phyloP scores from a whole-genome alignment of 2,113 vertebrate species.

The Xenus cinereus region DNA sequence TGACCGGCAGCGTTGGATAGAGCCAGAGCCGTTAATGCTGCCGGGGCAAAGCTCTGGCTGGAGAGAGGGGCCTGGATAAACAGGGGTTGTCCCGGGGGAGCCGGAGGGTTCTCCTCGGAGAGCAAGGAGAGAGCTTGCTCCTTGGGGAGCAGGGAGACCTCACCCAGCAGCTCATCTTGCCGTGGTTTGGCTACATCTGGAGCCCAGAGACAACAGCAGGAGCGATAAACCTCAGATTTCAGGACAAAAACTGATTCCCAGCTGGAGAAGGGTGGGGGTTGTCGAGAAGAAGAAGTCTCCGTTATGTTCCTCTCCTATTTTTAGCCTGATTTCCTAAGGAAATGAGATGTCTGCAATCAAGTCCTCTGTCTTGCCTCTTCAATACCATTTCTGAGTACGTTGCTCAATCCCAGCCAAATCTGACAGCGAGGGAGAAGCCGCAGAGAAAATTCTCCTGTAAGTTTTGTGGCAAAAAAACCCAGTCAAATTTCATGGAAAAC shows the following conservation, averaged over 20 bases:
- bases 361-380: not conserved
- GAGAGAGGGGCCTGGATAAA: not conserved
- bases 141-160: not conserved
- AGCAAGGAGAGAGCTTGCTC: not conserved
- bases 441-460: not conserved
- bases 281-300: not conserved
- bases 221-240: not conserved
- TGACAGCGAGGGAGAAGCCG: not conserved
- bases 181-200: not conserved
- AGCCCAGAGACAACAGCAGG: not conserved
- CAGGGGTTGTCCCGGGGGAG: not conserved
- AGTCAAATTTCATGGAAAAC: not conserved
- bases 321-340: conserved; percentile 45
- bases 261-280: not conserved
- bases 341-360: conserved; percentile 41
- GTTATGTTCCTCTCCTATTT: conserved; percentile 30
- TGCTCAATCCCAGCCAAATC: not conserved
- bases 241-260: conserved; percentile 12
- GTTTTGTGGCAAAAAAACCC: not conserved
- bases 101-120: not conserved
- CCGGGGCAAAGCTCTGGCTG: not conserved
- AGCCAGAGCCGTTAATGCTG: rapidly evolving
- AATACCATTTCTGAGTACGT: not conserved
- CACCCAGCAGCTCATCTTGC: not conserved
- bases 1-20: not conserved